Evolutionary conservation across 2,113 vertebrate genomes (phyloP).

Genomic region (Spilogale gracilis): DNA sequence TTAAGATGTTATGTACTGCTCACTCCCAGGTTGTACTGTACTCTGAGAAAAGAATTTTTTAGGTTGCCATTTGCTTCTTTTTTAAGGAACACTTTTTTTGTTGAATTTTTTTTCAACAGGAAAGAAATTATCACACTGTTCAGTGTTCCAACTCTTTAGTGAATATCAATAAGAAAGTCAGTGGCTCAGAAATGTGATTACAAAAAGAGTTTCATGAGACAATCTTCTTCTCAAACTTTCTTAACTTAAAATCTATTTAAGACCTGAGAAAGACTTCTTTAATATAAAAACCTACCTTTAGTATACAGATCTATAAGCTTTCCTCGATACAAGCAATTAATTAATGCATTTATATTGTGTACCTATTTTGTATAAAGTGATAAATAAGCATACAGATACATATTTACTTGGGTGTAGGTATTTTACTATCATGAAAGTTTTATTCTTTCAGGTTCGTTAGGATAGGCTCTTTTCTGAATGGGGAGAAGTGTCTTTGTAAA

Average conservation of each 20-base stretch:
- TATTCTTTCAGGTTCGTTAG: not conserved
- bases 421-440: conserved; percentile 28
- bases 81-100: conserved; percentile 27
- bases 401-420: not conserved
- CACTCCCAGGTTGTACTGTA: not conserved
- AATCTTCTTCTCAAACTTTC: conserved; percentile 30
- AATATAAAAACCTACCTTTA: conserved; percentile 7
- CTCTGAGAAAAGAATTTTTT: conserved; percentile 26
- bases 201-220: conserved; percentile 22
- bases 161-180: conserved; percentile 59
- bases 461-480: not conserved
- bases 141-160: conserved; percentile 43
- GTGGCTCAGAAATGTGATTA: conserved; percentile 20
- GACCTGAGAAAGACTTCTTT: not conserved
- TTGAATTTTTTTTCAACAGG: conserved; percentile 41
- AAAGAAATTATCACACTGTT: conserved; percentile 63
- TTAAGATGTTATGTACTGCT: not conserved
- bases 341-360: not conserved
- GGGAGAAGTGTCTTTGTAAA: not conserved
- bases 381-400: not conserved
- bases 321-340: not conserved
- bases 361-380: not conserved
- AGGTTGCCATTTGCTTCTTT: conserved; percentile 59
- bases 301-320: not conserved
- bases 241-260: conserved; percentile 32